Conservation (phyloP, 2,888 invertebrate species). For the Salpingus planirostris region DNA sequence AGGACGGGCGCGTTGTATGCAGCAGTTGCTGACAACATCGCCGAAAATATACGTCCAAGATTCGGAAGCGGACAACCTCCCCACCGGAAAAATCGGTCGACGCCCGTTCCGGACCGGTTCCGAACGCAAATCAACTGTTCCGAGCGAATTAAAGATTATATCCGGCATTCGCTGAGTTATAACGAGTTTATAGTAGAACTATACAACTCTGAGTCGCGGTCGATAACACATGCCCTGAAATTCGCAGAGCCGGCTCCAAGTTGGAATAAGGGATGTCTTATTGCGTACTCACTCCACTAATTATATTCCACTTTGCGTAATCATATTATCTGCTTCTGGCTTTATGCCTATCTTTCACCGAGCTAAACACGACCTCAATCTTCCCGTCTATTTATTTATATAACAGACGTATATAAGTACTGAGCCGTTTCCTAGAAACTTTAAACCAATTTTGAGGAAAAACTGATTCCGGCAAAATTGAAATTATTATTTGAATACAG, state of each 20-base stretch:
- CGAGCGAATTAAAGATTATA: constrained; percentile 13
- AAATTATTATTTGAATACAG: too few relatives aligned
- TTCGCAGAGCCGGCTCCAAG: constrained; percentile 19
- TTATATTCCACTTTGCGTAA: constrained; percentile 31
- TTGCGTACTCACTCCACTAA: constrained; percentile 24
- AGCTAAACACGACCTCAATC: too few relatives aligned
- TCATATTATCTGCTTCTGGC: constrained; percentile 26
- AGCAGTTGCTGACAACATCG: constrained; percentile 22
- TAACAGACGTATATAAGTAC: too few relatives aligned
- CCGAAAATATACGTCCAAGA: constrained; percentile 15
- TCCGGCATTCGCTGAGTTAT: constrained; percentile 18
- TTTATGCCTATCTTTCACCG: constrained; percentile 14
- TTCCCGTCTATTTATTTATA: too few relatives aligned
- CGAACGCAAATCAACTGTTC: constrained; percentile 10
- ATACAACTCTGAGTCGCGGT: constrained; percentile 17
- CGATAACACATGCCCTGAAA: constrained; percentile 23
- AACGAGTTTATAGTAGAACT: constrained; percentile 19
- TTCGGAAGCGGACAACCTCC: too few relatives aligned
- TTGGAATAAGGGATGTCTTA: constrained; percentile 26
- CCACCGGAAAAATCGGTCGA: too few relatives aligned
- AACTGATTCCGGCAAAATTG: too few relatives aligned
- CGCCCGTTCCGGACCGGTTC: constrained; percentile 1
- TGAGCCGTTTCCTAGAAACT: too few relatives aligned
- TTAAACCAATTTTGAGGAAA: too few relatives aligned
- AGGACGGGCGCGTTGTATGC: constrained; percentile 20